A percentile compares a stretch with the other conserved stretches of the same genome.
Evolutionary conservation across 1,140 invertebrate species (phyloP).

Genomic region (Hesperophylax magnus): DNA sequence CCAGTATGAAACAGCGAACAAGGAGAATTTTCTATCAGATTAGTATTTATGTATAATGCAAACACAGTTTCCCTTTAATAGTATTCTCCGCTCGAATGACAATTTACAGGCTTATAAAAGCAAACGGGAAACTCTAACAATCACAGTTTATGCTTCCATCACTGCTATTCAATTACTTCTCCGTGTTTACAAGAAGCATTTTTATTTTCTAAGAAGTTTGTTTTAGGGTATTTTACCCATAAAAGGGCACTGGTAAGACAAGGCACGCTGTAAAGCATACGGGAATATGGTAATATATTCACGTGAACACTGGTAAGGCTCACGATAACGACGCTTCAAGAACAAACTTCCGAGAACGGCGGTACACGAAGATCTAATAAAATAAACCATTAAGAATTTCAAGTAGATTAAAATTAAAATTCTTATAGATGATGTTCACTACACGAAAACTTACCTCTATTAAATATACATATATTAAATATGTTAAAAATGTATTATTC

Average conservation of each 20-base stretch:
- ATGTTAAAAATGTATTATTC: no score
- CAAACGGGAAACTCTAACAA: conserved; percentile 47
- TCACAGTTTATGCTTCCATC: conserved; percentile 46
- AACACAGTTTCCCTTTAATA: conserved; percentile 26
- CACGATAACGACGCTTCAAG: conserved; percentile 2
- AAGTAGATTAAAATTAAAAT: no score
- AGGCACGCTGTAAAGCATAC: conserved; percentile 11
- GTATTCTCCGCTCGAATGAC: conserved; percentile 44
- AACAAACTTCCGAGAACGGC: not conserved
- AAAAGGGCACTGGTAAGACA: conserved; percentile 13
- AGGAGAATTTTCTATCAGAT: conserved; percentile 13
- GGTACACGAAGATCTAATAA: no score
- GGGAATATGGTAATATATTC: conserved; percentile 18
- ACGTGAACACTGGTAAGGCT: conserved; percentile 3
- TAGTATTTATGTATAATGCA: conserved; percentile 18
- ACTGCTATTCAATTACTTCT: conserved; percentile 42
- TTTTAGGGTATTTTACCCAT: conserved; percentile 30
- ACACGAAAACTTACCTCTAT: no score
- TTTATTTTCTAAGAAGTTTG: conserved; percentile 48
- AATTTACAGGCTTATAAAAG: conserved; percentile 51
- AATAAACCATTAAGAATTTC: no score
- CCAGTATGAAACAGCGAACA: not conserved
- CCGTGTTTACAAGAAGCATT: conserved; percentile 37
- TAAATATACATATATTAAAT: no score
- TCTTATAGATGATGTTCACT: no score